These are phyloP conservation scores for Drosophila rubida DNA, from an alignment of 2,888 invertebrate genomes.

Conservation along the genomic window DNA sequence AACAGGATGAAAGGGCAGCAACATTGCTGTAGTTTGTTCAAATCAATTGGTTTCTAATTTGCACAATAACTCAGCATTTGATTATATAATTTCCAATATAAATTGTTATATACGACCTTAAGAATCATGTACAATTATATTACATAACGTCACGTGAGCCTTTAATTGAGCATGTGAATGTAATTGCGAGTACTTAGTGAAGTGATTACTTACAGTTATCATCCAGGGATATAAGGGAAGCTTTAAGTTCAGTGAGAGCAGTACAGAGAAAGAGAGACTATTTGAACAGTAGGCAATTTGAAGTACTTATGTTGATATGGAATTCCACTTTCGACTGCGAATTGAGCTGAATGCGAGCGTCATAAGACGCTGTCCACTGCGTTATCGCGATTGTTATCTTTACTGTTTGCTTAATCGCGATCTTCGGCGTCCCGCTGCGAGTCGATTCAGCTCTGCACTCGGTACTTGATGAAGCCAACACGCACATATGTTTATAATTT, in stretches of 20 bases:
- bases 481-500: slow-evolving; percentile 61
- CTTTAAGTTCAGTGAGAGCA: neutral
- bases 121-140: neutral
- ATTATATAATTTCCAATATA: too few relatives aligned
- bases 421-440: slow-evolving; percentile 7
- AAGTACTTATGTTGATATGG: neutral
- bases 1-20: neutral
- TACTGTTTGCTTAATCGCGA: neutral
- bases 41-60: too few relatives aligned
- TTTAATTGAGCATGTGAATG: slow-evolving; percentile 9
- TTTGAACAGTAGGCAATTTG: neutral
- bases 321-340: too few relatives aligned
- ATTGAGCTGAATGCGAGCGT: neutral
- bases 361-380: neutral
- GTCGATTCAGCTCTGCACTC: slow-evolving; percentile 34
- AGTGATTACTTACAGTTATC: neutral
- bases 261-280: too few relatives aligned
- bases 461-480: slow-evolving; percentile 41
- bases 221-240: neutral
- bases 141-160: slow-evolving; percentile 51
- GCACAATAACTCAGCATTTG: too few relatives aligned
- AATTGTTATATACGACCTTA: too few relatives aligned
- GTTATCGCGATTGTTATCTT: slow-evolving; percentile 3
- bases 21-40: too few relatives aligned
- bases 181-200: neutral